phyloP scores from a whole-genome alignment of 1,140 invertebrate species.

The Drosophila kikkawai region DNA sequence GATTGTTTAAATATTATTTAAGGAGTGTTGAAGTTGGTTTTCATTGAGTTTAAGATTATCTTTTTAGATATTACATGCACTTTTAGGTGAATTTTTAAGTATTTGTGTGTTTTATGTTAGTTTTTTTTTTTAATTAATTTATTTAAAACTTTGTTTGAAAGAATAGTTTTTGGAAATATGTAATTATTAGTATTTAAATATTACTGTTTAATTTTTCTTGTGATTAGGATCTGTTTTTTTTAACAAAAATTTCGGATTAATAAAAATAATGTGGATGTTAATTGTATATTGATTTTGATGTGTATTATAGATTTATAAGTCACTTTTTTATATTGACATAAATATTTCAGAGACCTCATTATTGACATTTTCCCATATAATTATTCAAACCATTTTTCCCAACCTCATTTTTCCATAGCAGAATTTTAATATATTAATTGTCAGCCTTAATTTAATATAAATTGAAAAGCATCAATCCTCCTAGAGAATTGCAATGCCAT shows the following conservation, averaged over 20 bases:
- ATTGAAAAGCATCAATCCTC: slow-evolving; percentile 15
- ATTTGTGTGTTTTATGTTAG: neutral
- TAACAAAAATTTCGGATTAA: neutral
- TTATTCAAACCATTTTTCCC: neutral
- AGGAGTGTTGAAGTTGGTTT: too few species aligned
- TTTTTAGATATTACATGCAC: too few species aligned
- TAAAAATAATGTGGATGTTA: neutral
- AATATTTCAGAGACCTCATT: neutral
- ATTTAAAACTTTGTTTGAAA: neutral
- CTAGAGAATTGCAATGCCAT: slow-evolving; percentile 5
- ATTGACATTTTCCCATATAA: neutral
- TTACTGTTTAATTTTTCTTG: neutral
- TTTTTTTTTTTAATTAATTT: neutral
- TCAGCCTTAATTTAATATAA: slow-evolving; percentile 23
- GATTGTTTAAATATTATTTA: too few species aligned
- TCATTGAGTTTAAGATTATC: too few species aligned
- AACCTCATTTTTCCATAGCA: neutral
- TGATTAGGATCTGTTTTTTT: neutral
- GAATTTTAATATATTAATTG: slow-evolving; percentile 24
- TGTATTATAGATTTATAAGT: neutral
- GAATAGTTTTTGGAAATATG: neutral
- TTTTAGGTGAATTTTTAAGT: neutral
- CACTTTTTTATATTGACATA: too few species aligned
- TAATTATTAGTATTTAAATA: neutral
- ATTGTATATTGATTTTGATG: neutral